phyloP scores from a whole-genome alignment of 2,113 vertebrate genomes.

The Bolborhynchus lineola region DNA sequence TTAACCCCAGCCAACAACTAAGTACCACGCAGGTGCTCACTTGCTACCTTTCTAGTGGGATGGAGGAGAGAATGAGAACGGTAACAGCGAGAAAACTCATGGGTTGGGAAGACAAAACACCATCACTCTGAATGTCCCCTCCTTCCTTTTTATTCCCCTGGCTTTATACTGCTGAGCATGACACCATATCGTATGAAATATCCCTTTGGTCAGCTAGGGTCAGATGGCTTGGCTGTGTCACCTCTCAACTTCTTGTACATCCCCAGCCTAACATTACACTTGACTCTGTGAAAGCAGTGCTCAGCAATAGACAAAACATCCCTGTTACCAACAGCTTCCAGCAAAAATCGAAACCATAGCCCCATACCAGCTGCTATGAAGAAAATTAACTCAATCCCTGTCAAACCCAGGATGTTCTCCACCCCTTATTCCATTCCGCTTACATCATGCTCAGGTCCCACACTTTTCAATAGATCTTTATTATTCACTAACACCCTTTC shows the following conservation, averaged over 20 bases:
- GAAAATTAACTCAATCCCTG: neutral
- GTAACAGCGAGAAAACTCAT: neutral
- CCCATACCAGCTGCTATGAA: neutral
- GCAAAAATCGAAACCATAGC: neutral
- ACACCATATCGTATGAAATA: neutral
- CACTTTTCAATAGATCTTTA: neutral
- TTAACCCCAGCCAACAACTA: neutral
- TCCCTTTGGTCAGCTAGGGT: neutral
- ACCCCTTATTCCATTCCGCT: neutral
- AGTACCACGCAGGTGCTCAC: neutral
- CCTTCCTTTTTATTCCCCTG: neutral
- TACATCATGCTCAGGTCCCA: neutral
- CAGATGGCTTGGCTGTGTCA: neutral
- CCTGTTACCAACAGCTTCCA: neutral
- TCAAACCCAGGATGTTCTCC: neutral
- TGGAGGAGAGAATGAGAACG: accelerated
- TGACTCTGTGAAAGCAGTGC: neutral
- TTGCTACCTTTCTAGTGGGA: neutral
- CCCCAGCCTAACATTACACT: neutral
- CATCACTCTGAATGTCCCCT: neutral
- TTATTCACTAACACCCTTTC: neutral
- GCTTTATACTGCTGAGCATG: neutral
- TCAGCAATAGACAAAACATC: neutral
- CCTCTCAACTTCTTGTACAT: neutral
- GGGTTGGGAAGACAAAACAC: neutral